Percentiles rank a stretch among this genome's conserved stretches.
These are phyloP conservation scores for Semaprochilodus insignis DNA, from an alignment of 2,797 vertebrate genomes.

Conservation along the genomic window DNA sequence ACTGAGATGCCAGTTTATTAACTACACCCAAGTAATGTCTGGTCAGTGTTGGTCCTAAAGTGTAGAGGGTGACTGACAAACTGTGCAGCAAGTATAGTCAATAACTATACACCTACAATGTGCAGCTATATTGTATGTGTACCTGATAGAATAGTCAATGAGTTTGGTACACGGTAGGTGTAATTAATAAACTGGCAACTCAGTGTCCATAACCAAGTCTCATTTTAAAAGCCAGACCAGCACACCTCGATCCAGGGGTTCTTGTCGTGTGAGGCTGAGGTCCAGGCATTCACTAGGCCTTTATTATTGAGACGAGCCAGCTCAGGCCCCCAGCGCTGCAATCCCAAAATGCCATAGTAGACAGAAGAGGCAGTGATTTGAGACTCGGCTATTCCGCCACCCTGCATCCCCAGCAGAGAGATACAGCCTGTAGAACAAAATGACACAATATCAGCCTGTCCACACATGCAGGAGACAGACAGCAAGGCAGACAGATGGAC, in stretches of 20 bases:
- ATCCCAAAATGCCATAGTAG: constrained; percentile 85
- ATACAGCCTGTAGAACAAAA: constrained; percentile 80
- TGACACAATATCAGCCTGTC: constrained; percentile 38
- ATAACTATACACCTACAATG: neutral
- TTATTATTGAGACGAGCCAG: constrained; percentile 90
- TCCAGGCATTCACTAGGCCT: constrained; percentile 97
- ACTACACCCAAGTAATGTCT: neutral
- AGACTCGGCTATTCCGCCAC: constrained; percentile 85
- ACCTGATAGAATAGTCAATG: neutral
- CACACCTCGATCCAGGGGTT: constrained; percentile 94
- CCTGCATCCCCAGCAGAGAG: constrained; percentile 89
- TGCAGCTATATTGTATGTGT: neutral
- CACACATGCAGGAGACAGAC: constrained; percentile 7
- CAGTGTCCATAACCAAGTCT: neutral
- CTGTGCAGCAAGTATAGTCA: neutral
- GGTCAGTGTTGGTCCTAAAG: neutral
- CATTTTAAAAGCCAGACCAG: neutral
- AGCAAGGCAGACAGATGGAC: constrained; percentile 42
- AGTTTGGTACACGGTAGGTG: neutral
- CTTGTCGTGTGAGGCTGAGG: constrained; percentile 87
- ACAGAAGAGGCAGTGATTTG: constrained; percentile 92
- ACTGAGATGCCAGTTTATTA: neutral
- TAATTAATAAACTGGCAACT: neutral
- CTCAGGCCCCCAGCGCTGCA: constrained; percentile 95
- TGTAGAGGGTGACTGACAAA: neutral